Percentiles rank a stretch among this genome's conserved stretches.
Evolutionary conservation across 2,888 invertebrate genomes (phyloP).

Genomic region (Drosophila anomalipes): DNA sequence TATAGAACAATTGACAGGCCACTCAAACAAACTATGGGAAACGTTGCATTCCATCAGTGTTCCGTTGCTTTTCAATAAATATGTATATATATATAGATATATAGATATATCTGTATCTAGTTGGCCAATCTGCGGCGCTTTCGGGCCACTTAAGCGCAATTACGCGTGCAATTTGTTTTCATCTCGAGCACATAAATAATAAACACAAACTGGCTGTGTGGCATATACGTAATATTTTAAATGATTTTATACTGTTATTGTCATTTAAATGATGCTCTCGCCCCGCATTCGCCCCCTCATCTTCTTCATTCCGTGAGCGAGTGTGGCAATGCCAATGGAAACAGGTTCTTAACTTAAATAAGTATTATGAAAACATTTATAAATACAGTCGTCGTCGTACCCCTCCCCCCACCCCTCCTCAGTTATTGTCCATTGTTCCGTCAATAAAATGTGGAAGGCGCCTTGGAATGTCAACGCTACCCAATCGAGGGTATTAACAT

Average conservation of each 20-base stretch:
- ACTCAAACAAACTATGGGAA: slow-evolving; percentile 57
- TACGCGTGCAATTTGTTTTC: slow-evolving; percentile 75
- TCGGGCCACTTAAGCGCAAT: slow-evolving; percentile 74
- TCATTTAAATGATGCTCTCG: slow-evolving; percentile 57
- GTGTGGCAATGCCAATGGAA: slow-evolving; percentile 44
- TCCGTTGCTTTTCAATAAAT: slow-evolving; percentile 66
- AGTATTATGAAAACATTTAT: slow-evolving; percentile 67
- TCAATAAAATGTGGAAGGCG: slow-evolving; percentile 43
- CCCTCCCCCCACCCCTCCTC: background rate
- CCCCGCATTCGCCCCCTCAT: background rate
- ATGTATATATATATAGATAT: background rate
- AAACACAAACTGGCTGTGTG: slow-evolving; percentile 33
- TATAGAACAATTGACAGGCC: slow-evolving; percentile 75
- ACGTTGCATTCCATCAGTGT: slow-evolving; percentile 8
- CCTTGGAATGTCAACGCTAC: slow-evolving; percentile 69
- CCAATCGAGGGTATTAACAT: slow-evolving; percentile 73
- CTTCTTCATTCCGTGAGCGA: background rate
- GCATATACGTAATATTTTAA: slow-evolving; percentile 77
- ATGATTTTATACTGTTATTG: slow-evolving; percentile 73
- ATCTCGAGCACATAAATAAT: slow-evolving; percentile 63
- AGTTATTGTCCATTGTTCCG: slow-evolving; percentile 10
- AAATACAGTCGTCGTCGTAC: slow-evolving; percentile 17
- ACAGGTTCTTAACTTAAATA: slow-evolving; percentile 70
- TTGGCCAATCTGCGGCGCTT: slow-evolving; percentile 31
- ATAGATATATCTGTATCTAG: background rate